Conservation (phyloP, 2,113 vertebrate genomes). For the Gorilla gorilla region DNA sequence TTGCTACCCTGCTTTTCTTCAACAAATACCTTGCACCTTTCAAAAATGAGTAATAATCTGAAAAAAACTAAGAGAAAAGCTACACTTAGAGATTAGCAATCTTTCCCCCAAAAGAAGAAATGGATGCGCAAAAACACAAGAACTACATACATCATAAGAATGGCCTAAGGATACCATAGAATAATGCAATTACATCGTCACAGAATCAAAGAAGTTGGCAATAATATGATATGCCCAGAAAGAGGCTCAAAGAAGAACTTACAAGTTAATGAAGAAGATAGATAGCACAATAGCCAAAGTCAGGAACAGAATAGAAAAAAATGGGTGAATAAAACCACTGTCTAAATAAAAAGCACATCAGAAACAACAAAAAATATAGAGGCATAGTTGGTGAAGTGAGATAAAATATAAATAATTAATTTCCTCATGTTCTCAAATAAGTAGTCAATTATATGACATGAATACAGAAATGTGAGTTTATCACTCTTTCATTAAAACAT, state of each 20-base stretch:
- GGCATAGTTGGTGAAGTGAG: not conserved
- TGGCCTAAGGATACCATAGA: not conserved
- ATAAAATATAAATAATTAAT: constrained; percentile 1
- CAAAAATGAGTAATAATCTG: not conserved
- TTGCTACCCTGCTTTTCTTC: not conserved
- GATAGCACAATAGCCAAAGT: not conserved
- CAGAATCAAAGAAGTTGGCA: constrained; percentile 3
- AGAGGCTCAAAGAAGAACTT: not conserved
- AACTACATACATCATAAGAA: not conserved
- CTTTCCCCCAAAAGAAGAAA: not conserved
- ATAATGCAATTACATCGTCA: not conserved
- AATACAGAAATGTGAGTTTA: not conserved
- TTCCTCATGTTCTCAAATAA: not conserved
- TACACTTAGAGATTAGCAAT: not conserved
- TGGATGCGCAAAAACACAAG: not conserved
- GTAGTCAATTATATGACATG: not conserved
- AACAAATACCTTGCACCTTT: not conserved
- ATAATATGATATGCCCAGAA: not conserved
- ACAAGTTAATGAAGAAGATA: not conserved
- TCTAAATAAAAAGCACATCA: not conserved
- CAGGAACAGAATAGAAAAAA: not conserved
- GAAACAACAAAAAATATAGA: not conserved
- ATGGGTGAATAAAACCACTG: not conserved
- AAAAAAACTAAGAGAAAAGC: not conserved
- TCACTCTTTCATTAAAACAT: not conserved